Conservation (phyloP, 2,113 vertebrate species). For the Isichthys henryi region DNA sequence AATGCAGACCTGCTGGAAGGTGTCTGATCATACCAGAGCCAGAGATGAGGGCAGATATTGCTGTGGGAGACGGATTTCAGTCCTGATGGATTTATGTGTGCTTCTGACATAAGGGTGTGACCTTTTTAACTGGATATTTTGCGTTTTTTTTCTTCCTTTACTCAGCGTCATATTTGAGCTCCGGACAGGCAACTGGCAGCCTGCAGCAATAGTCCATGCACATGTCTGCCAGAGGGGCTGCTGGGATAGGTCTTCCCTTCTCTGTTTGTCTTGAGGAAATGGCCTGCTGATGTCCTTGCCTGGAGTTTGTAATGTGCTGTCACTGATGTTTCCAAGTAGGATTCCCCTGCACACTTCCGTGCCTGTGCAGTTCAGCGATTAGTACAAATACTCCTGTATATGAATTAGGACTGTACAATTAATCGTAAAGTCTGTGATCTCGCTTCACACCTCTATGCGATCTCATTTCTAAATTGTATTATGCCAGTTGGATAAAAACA, state of each 20-base stretch:
- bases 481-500: too few relatives aligned
- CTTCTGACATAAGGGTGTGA: not conserved
- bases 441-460: too few relatives aligned
- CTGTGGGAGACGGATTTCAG: not conserved
- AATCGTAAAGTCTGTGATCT: too few relatives aligned
- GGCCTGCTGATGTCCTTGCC: not conserved
- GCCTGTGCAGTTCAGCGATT: not conserved
- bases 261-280: not conserved
- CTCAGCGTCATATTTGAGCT: not conserved
- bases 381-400: not conserved
- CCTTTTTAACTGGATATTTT: not conserved
- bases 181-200: not conserved
- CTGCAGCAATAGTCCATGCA: not conserved
- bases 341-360: not conserved
- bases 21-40: not conserved
- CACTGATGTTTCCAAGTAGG: not conserved
- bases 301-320: not conserved
- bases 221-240: not conserved
- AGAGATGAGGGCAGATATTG: not conserved
- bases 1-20: not conserved
- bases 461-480: too few relatives aligned
- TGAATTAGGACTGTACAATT: too few relatives aligned
- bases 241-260: not conserved
- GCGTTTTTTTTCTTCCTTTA: not conserved
- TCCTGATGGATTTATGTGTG: not conserved